Evolutionary conservation across 2,113 vertebrate genomes (phyloP).

Genomic region (Athene cunicularia): DNA sequence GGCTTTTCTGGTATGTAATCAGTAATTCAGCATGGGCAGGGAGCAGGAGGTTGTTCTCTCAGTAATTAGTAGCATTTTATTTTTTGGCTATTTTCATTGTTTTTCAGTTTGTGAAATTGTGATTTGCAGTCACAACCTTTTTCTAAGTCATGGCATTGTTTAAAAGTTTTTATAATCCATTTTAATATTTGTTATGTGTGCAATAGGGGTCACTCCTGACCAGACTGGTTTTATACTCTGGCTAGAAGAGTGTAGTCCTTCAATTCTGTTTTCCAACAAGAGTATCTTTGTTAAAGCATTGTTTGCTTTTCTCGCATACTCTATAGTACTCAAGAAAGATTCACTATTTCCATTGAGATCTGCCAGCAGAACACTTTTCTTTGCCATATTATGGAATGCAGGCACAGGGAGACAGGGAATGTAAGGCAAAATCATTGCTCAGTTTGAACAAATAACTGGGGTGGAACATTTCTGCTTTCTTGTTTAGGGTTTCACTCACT

Average conservation of each 20-base stretch:
- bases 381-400: neutral
- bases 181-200: neutral
- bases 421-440: neutral
- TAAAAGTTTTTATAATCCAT: neutral
- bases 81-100: neutral
- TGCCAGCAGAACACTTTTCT: neutral
- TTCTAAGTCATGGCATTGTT: neutral
- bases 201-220: neutral
- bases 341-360: neutral
- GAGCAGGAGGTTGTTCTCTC: neutral
- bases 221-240: neutral
- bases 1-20: neutral
- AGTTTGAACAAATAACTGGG: neutral
- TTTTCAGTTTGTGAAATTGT: neutral
- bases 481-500: neutral
- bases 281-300: neutral
- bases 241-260: neutral
- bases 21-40: neutral
- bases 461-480: neutral
- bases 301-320: conserved; percentile 11
- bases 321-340: neutral
- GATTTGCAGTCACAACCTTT: neutral
- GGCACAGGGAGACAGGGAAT: neutral
- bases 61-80: neutral
- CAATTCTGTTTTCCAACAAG: neutral